Percentiles rank a stretch among this genome's conserved stretches.
Evolutionary conservation across 2,797 vertebrate species (phyloP).

Genomic region (Pterois miles): DNA sequence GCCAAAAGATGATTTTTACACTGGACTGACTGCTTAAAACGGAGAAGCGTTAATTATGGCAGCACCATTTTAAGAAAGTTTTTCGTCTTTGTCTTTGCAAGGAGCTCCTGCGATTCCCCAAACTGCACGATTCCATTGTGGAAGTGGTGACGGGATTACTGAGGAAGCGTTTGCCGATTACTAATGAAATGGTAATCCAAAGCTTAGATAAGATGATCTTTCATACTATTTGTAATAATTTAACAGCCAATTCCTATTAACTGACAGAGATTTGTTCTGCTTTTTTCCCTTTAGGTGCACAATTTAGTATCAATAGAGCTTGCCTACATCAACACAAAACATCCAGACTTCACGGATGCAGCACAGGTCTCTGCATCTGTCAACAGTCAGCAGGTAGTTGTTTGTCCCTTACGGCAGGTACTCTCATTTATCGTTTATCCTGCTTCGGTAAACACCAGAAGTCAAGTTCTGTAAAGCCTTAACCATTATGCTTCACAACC

Average conservation of each 20-base stretch:
- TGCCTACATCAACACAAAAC: slow-evolving; percentile 90
- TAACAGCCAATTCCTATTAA: neutral
- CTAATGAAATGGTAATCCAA: slow-evolving; percentile 87
- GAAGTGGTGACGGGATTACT: slow-evolving; percentile 88
- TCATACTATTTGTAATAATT: slow-evolving; percentile 15
- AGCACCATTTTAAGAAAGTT: neutral
- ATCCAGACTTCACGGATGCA: slow-evolving; percentile 88
- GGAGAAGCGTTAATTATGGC: neutral
- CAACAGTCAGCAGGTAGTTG: slow-evolving; percentile 86
- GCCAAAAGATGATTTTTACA: neutral
- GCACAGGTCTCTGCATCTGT: slow-evolving; percentile 87
- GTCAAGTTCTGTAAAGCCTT: neutral
- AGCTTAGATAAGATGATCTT: slow-evolving; percentile 19
- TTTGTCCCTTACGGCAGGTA: slow-evolving; percentile 28
- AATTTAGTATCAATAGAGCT: slow-evolving; percentile 88
- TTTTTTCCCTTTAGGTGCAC: slow-evolving; percentile 77
- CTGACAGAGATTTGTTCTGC: neutral
- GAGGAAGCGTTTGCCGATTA: slow-evolving; percentile 86
- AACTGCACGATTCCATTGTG: slow-evolving; percentile 88
- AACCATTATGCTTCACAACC: slow-evolving; percentile 15
- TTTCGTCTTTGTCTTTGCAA: slow-evolving; percentile 60
- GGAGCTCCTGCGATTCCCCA: slow-evolving; percentile 88
- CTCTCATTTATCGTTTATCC: slow-evolving; percentile 24
- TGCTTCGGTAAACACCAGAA: slow-evolving; percentile 13
- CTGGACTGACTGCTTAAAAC: slow-evolving; percentile 1